Evolutionary conservation across 2,888 invertebrate genomes (phyloP), one percentile per base, ranked within the genome.

Genomic region (Drosophila lacicola): DNA sequence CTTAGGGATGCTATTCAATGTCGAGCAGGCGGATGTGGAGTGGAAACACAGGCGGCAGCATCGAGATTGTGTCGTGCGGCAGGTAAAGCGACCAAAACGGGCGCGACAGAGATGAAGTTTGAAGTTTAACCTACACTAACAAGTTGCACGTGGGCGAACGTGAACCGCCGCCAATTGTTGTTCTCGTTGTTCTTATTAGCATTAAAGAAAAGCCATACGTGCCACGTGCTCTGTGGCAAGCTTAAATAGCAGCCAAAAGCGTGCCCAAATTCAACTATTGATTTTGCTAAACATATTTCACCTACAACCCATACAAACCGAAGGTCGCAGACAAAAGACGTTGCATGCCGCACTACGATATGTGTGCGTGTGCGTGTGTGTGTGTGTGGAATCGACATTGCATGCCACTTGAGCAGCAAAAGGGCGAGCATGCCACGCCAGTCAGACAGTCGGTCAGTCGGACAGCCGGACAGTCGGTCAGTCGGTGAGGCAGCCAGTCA

Each of bases 21-120:
- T 62, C 68, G 66, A 77, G 77, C 73, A 69, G 64, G 72, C 68
- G 75, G 76, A 61, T 75, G 71, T 75, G 71, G 71, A 75, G 71
- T 71, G 75, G 61, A 67, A 67, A 71, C 58, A 63, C 64, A 65
- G 46, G 8, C 29, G 29, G 29, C 0, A 29, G 8, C 29, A 29
- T 29, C 29, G 8, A 29, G 29, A 29, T 29, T 29, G 29, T 70
- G 67, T 19, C 41, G 41, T 49, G 42, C 44, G 67, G 60, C 83
- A 86, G 81, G 79, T 86, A 83, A 83, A 85, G 79, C 61, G 68
- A 77, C 79, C 5, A 53, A 41, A 86, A 70, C 68, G 65, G 44
- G 57, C 63, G 50, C 42, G 46, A 17, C n/a, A 47, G 17, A 58
- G 47, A 74, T 25, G 25, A 25, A 25, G 25, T 51, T 51, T 62